Base-by-base conservation (phyloP, 2,888 invertebrate genomes). In the Philopedon plagiatum region DNA sequence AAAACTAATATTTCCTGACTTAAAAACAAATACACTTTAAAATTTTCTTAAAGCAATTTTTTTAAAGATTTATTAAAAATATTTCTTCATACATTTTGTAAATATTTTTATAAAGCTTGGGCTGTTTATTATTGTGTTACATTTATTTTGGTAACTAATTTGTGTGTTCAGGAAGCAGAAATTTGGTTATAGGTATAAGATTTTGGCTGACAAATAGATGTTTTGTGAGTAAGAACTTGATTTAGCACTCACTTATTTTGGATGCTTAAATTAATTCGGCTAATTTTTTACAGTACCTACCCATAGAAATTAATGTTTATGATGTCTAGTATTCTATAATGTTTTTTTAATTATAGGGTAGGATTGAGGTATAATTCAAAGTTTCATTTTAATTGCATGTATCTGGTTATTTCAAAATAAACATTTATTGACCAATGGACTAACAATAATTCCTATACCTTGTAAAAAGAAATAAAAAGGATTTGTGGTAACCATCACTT, bases 181-280 rank as follows among this genome's bases (percentile, higher is more conserved):
- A 64, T 26, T 56, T 64, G 64, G 57, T 66, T 66, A 66, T 21
- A 49, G 5, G 29, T 49, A 49, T 34, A 54, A 41, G 15, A 29
- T 54, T 29, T 57, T 46, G 29, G 46, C 41, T 32, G 32, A 66
- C 37, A 66, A 44, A 32, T 57, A 19, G 13, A 44, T 46, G 41
- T 57, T 32, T 13, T 54, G 61, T 68, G 68, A 68, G 68, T 68
- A 68, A 68, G 51, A 68, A 26, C n/a, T 26, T 15, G 61, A 39
- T 18, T 68, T 68, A 68, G 68, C 68, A 68, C 68, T 68, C 68
- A 60, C 67, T 60, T 13, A 57, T 29, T 54, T 29, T 9, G 23
- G 29, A 29, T 29, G 9, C 5, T 54, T 18, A 21, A 46, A 46
- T 46, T 18, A 29, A 7, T 7, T 26, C 26, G 0, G 21, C 11